Evolutionary conservation across 1,140 invertebrate genomes (phyloP), one percentile per base, ranked within the genome.

Genomic region (Drosophila yakuba): DNA sequence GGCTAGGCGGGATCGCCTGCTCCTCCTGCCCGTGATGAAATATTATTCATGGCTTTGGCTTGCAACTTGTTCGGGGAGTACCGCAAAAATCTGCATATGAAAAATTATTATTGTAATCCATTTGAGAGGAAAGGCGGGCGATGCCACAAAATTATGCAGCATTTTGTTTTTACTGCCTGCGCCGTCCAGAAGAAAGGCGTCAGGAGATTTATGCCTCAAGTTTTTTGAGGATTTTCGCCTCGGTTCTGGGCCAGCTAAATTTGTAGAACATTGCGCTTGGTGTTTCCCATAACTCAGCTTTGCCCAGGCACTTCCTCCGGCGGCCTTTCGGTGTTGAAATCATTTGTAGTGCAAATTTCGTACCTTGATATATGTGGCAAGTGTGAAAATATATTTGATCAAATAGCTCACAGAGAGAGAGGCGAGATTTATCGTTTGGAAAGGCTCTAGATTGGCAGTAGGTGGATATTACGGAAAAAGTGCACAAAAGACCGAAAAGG

Each of bases 101-200:
- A 90, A 90, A 90, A 90, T 90, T 90, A 90, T 90, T 90, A 90
- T 90, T 90, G 86, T 85, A 90, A 89, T 89, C 80, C 80, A 89
- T 89, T 89, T 89, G 84, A 76, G 73, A 74, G 72, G 71, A 35
- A 75, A 71, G 61, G 52, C 77, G 61, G 81, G 55, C 69, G 66
- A 58, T 75, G 73, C 73, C 73, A 75, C 73, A 25, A 90, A 89
- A 89, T 89, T 89, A 89, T 89, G 85, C 85, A 90, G 84, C 80
- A 88, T 80, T 83, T 76, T 86, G 83, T 88, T 88, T 85, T 80
- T 68, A 60, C 75, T 72, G 75, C 52, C 74, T 61, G 67, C 38
- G 48, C 82, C 78, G 69, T 74, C 79, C 83, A 45, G 78, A 79
- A 89, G 77, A 89, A 84, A 89, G 84, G 84, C 84, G 85, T 90